Percentiles rank a stretch among this genome's conserved stretches.
Evolutionary conservation across 2,888 invertebrate genomes (phyloP).

Genomic region (Rhingia campestris): DNA sequence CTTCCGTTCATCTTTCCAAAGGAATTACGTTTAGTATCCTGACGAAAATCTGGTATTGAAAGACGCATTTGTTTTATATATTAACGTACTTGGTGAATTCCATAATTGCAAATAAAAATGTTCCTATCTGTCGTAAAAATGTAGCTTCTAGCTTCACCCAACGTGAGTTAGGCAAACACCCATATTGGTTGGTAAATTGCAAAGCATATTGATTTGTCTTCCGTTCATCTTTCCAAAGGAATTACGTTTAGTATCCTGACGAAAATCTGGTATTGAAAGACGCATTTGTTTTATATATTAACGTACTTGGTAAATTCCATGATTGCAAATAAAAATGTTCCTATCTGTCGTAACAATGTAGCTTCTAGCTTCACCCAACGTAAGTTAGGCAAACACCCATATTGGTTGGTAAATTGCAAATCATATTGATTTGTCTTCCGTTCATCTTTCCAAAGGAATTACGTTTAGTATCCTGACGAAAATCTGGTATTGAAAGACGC

Average conservation of each 20-base stretch:
- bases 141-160: not conserved
- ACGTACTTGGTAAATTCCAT: too few species aligned
- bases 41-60: conserved; percentile 20
- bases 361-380: not conserved
- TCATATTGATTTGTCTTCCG: conserved; percentile 83
- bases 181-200: conserved; percentile 80
- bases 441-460: conserved; percentile 80
- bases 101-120: too few species aligned
- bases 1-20: conserved; percentile 83
- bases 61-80: not conserved
- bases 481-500: conserved; percentile 25
- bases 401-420: conserved; percentile 80
- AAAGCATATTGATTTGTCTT: conserved; percentile 83
- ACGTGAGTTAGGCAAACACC: conserved; percentile 16
- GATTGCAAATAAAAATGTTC: not conserved
- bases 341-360: not conserved
- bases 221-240: conserved; percentile 81
- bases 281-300: too few species aligned
- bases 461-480: not conserved
- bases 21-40: conserved; percentile 12
- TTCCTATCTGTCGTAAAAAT: not conserved
- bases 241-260: not conserved
- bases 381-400: conserved; percentile 11
- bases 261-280: conserved; percentile 29
- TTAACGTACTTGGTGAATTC: too few species aligned